phyloP scores from a whole-genome alignment of 2,888 invertebrate species.

The Drosophila mimica region DNA sequence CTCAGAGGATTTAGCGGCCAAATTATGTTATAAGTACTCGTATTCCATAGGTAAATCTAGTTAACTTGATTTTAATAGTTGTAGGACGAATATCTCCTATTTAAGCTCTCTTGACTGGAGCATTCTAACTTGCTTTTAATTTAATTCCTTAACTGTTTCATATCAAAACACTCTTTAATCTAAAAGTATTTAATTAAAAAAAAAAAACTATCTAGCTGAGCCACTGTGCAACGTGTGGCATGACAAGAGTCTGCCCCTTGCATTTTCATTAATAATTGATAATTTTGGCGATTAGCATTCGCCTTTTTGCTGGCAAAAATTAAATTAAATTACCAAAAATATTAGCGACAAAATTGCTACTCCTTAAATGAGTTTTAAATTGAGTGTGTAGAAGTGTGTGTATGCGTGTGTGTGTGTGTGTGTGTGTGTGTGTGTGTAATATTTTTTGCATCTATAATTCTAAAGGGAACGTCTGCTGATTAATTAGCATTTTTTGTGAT shows the following conservation, averaged over 20 bases:
- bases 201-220: accelerated
- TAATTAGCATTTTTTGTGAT: conserved; percentile 72
- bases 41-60: too few relatives aligned
- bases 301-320: conserved; percentile 36
- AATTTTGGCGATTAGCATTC: conserved; percentile 63
- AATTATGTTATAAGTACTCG: too few relatives aligned
- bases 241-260: not conserved
- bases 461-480: conserved; percentile 21
- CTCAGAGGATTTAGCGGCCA: not conserved
- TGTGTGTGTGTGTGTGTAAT: not conserved
- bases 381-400: conserved; percentile 1
- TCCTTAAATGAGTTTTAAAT: conserved; percentile 25
- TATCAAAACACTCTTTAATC: not conserved
- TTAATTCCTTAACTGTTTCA: not conserved
- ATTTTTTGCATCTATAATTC: conserved; percentile 4
- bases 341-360: conserved; percentile 23
- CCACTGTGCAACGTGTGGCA: conserved; percentile 17
- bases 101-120: not conserved
- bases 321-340: conserved; percentile 56
- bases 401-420: not conserved
- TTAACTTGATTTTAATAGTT: not conserved
- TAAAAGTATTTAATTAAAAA: not conserved
- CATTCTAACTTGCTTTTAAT: not conserved
- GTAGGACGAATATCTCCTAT: too few relatives aligned
- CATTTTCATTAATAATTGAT: conserved; percentile 70